phyloP scores from a whole-genome alignment of 2,888 invertebrate genomes.

The Pristionchus arcanus region DNA sequence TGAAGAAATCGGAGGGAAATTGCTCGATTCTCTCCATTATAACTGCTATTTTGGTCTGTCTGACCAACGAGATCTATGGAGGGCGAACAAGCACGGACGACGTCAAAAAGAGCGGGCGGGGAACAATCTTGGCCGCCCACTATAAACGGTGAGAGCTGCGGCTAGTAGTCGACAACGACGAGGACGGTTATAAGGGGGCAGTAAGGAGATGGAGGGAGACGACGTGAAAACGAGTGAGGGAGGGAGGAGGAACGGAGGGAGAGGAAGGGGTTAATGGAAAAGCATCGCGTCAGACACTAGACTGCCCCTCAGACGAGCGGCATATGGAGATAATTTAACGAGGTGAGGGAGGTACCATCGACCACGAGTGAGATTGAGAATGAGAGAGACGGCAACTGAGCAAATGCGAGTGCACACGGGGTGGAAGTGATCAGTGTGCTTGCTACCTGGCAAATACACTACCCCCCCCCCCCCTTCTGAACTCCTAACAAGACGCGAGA shows the following conservation, averaged over 20 bases:
- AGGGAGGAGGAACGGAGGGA: neutral
- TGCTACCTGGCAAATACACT: neutral
- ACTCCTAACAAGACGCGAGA: neutral
- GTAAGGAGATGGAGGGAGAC: neutral
- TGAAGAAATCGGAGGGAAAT: neutral
- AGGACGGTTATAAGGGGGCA: neutral
- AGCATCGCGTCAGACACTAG: neutral
- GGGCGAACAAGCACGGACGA: neutral
- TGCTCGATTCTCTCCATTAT: neutral
- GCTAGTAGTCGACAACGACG: slow-evolving; percentile 7
- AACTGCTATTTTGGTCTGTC: neutral
- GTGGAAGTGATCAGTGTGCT: slow-evolving; percentile 12
- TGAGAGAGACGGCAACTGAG: neutral
- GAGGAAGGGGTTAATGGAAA: slow-evolving; percentile 22
- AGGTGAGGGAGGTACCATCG: neutral
- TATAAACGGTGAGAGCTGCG: neutral
- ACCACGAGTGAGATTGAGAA: neutral
- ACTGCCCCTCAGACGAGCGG: neutral
- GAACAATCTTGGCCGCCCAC: slow-evolving; percentile 26
- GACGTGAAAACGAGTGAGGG: neutral
- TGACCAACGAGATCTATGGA: neutral
- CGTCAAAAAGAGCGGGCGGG: slow-evolving; percentile 27
- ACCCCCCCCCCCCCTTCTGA: neutral
- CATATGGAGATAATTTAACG: neutral
- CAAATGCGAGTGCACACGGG: slow-evolving; percentile 5